Percentiles rank a stretch among this genome's conserved stretches.
phyloP scores from a whole-genome alignment of 2,113 vertebrate species.

The Pardalotus punctatus region DNA sequence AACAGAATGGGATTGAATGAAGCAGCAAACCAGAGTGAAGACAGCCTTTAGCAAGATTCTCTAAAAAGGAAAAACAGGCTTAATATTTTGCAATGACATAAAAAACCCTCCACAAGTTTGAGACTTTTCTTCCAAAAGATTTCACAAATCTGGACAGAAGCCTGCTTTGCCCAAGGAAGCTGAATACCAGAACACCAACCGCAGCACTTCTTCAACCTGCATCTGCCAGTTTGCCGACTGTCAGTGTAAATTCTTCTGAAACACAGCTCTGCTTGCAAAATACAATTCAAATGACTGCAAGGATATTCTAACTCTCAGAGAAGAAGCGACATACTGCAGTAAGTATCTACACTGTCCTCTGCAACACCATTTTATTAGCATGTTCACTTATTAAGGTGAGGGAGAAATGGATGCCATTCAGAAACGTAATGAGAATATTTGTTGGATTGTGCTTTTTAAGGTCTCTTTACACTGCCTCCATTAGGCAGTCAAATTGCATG shows the following conservation, averaged over 20 bases:
- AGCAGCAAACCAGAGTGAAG: constrained; percentile 43
- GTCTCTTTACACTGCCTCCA: not conserved
- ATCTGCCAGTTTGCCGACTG: not conserved
- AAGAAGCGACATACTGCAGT: not conserved
- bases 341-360: not conserved
- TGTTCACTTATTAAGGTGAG: not conserved
- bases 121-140: not conserved
- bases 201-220: not conserved
- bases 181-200: not conserved
- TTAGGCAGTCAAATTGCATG: not conserved
- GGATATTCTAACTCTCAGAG: not conserved
- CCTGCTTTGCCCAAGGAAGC: not conserved
- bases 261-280: not conserved
- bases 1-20: constrained; percentile 33
- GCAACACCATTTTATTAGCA: not conserved
- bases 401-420: not conserved
- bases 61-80: constrained; percentile 41
- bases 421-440: not conserved
- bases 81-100: not conserved
- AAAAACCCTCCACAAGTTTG: not conserved
- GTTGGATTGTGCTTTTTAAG: not conserved
- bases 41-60: constrained; percentile 14
- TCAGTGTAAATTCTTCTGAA: not conserved
- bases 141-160: not conserved
- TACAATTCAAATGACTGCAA: not conserved